Evolutionary conservation across 30 jellyfish, hydroid and myxozoan species (phyloP), one percentile per base, ranked within the genome.

Genomic region (Nemopilema nomurai): DNA sequence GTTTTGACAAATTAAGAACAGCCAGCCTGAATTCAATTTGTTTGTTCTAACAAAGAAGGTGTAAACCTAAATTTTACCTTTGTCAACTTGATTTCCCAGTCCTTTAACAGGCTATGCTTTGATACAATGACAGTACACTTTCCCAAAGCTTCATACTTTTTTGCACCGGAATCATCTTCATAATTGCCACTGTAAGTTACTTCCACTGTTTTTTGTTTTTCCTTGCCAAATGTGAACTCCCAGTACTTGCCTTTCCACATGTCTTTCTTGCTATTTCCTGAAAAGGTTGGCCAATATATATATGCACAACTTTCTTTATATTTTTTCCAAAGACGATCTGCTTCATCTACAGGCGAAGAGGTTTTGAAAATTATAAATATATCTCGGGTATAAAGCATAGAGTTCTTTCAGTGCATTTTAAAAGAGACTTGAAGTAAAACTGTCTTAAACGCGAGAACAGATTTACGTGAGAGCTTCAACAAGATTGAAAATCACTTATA

Each of bases 181-280:
- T 65, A 65, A 65, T 41, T 41, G 72, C 79, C 79, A 25, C 53
- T 69, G 51, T 69, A 69, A 28, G 9, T 6, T 28, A 69, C 53
- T 23, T 24, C 31, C 27, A 69, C 79, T 18, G 50, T 28, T 29
- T 69, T 69, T 18, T 69, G 50, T 7, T 57, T 69, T 69, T 69
- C 79, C 53, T 69, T 69, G 79, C 79, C 50, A 69, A 69, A 69
- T 23, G 79, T n/a, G 79, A 57, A 69, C 50, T 69, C 79, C 79
- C 79, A 69, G 31, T 1, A 69, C 51, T 69, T 69, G 25, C 79
- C 79, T 28, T 51, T 51, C 79, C 79, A 69, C 79, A 69, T 69
- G 53, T 69, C 79, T 18, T 69, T 29, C 53, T 69, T 29, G 50
- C 79, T 29, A 69, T 23, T 69, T 69, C 25, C 79, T 4, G 79